Evolutionary conservation across 2,113 vertebrate species (phyloP).

Genomic region (Nycticryphes semicollaris): DNA sequence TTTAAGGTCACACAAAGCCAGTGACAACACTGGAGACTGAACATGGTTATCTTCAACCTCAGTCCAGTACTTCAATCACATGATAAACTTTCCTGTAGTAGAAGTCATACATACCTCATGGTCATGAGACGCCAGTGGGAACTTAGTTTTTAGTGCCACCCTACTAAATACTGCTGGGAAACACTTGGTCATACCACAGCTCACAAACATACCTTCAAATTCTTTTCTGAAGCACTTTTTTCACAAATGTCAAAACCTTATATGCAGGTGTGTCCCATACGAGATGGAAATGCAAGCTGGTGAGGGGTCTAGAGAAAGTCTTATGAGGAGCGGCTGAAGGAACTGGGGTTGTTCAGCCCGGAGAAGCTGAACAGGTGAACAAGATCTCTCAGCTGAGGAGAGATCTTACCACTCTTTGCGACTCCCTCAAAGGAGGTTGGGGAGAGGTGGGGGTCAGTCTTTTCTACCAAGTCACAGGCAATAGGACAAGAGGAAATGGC

Average conservation of each 20-base stretch:
- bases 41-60: not conserved
- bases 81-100: not conserved
- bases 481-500: no score
- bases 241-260: not conserved
- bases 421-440: no score
- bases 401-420: no score
- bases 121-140: not conserved
- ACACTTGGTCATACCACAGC: not conserved
- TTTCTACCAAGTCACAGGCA: no score
- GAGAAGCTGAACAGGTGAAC: no score
- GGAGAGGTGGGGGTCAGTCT: no score
- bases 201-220: not conserved
- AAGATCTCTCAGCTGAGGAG: no score
- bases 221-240: not conserved
- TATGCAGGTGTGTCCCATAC: not conserved
- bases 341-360: no score
- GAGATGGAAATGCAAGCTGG: not conserved
- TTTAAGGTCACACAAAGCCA: not conserved
- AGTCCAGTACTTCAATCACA: not conserved
- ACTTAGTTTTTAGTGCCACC: not conserved
- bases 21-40: not conserved
- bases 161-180: not conserved
- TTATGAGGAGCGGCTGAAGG: no score
- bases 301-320: no score
- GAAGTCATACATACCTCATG: accelerated